Evolutionary conservation across 2,888 invertebrate species (phyloP), one percentile per base, ranked within the genome.

Genomic region (Stenotaenia linearis): DNA sequence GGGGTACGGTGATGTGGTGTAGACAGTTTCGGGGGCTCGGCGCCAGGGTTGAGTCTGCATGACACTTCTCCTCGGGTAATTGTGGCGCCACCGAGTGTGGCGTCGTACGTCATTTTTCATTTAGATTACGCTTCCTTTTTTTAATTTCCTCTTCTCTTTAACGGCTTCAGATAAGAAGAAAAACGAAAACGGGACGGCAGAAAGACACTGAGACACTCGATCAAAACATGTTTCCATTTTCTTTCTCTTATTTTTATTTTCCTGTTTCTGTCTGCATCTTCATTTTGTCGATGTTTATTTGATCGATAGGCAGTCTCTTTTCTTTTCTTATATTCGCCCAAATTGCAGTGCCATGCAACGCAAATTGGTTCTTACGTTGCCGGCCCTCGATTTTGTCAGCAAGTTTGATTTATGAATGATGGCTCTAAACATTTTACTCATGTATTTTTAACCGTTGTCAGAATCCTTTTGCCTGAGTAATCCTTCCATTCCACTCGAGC

Each of bases 21-120:
- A 69, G 69, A 69, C 69, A 69, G 69, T 69, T 69, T 23, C 10
- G 69, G 28, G 50, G 28, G 28, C 69, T 69, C 28, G 69, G 69
- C 69, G 69, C 69, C 69, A 23, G 69, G 28, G 69, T 69, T 25
- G 69, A 69, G 69, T 69, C 25, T 69, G 69, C 69, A 28, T 69
- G 69, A 28, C 69, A 69, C 69, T 69, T 69, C 69, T 69, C 69
- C 69, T 69, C 69, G 69, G 69, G 69, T 69, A 69, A 69, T 69
- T 69, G 69, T 69, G 69, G 69, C 69, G 69, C 69, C 69, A 28
- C 28, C 69, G 69, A 69, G 69, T 69, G 69, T 69, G 28, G 69
- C 69, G 69, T 25, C 69, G 69, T 69, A 69, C 69, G 69, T 69
- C 69, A 69, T 69, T 69, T 69, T 69, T 69, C 69, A 69, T 69